Evolutionary conservation across 23 tunicate species (phyloP).

Genomic region (Oikopleura dioica): DNA sequence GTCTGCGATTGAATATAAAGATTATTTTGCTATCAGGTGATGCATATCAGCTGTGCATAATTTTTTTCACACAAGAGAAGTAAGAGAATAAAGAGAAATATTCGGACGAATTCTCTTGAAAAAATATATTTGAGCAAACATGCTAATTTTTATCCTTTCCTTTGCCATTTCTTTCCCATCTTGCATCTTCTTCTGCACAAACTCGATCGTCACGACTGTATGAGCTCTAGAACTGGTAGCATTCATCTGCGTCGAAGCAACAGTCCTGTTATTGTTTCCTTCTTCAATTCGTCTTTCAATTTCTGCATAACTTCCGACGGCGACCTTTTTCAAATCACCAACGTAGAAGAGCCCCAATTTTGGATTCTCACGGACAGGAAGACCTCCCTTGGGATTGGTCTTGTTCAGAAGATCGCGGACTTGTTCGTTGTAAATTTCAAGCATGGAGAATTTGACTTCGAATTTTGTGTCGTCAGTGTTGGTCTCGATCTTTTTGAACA

Average conservation of each 20-base stretch:
- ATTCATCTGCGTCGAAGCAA: conserved; percentile 93
- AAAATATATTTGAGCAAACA: no score
- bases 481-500: conserved; percentile 49
- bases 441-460: conserved; percentile 94
- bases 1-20: no score
- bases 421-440: conserved; percentile 98
- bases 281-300: conserved; percentile 96
- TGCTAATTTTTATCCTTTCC: no score
- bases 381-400: conserved; percentile 82
- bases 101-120: no score
- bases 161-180: conserved; percentile 83
- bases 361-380: conserved; percentile 80
- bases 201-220: conserved; percentile 90
- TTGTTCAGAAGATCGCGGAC: conserved; percentile 79
- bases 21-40: no score
- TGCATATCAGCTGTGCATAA: no score
- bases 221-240: conserved; percentile 95
- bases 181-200: conserved; percentile 68
- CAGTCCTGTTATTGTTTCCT: conserved; percentile 21
- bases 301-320: conserved; percentile 88
- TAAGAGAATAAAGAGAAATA: no score
- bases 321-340: conserved; percentile 66
- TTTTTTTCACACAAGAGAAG: no score
- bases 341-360: conserved; percentile 79
- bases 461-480: conserved; percentile 34